Conservation (phyloP, 2,113 vertebrate species). For the Ardeotis arabs region DNA sequence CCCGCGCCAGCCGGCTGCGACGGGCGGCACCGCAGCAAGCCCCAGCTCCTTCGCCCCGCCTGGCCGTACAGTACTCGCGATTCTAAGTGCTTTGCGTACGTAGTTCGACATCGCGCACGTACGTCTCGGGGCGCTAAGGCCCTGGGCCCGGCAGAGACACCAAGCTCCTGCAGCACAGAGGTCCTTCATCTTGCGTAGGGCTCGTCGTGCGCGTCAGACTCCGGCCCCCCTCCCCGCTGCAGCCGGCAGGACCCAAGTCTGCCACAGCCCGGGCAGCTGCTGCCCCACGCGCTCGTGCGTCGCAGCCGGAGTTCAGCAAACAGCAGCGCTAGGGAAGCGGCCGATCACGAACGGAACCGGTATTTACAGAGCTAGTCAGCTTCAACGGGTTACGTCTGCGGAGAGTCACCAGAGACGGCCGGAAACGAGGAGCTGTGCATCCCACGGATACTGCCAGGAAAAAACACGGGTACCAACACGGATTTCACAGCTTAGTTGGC, state of each 20-base stretch:
- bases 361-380: conserved; percentile 55
- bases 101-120: not conserved
- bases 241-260: not conserved
- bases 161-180: not conserved
- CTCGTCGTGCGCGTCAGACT: not conserved
- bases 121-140: not conserved
- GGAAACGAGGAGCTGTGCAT: not conserved
- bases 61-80: not conserved
- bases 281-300: not conserved
- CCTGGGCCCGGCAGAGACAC: not conserved
- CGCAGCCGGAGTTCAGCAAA: not conserved
- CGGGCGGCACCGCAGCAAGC: not conserved
- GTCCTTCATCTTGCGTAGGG: conserved; percentile 23
- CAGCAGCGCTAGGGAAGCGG: not conserved
- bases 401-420: not conserved
- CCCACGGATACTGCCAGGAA: not conserved
- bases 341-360: not conserved
- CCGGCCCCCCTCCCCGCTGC: not conserved
- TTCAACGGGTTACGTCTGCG: not conserved
- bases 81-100: conserved; percentile 37
- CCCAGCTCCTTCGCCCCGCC: not conserved
- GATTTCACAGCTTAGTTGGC: conserved; percentile 57
- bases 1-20: not conserved
- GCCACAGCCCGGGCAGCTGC: not conserved
- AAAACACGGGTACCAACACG: not conserved